Conservation (phyloP, 2,113 vertebrate species). For the Cavia aperea region DNA sequence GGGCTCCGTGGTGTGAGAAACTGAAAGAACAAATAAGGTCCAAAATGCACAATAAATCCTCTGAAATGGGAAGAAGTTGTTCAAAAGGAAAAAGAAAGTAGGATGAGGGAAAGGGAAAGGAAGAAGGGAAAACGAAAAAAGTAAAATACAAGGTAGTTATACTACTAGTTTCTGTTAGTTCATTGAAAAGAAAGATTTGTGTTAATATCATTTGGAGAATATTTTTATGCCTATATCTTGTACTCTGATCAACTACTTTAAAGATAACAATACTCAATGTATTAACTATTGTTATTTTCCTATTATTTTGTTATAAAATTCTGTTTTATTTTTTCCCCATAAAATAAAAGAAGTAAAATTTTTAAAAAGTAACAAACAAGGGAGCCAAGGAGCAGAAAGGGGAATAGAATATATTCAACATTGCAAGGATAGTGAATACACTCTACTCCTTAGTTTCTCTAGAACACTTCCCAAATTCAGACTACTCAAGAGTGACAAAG, state of each 20-base stretch:
- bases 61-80: neutral
- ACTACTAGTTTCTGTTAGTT: neutral
- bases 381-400: neutral
- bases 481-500: neutral
- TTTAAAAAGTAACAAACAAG: neutral
- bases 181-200: neutral
- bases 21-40: neutral
- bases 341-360: neutral
- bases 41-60: neutral
- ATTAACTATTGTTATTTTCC: neutral
- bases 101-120: neutral
- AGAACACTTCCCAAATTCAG: neutral
- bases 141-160: neutral
- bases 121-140: neutral
- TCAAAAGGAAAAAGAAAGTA: neutral
- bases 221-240: neutral
- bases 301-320: neutral
- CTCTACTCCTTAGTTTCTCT: neutral
- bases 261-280: neutral
- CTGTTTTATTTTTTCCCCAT: neutral
- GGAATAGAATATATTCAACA: neutral
- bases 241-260: neutral
- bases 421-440: neutral
- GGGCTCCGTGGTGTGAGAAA: neutral
- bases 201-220: neutral